Percentiles rank a stretch among this genome's conserved stretches.
Conservation (phyloP, 2,888 invertebrate genomes). For the Agrypnus murinus region DNA sequence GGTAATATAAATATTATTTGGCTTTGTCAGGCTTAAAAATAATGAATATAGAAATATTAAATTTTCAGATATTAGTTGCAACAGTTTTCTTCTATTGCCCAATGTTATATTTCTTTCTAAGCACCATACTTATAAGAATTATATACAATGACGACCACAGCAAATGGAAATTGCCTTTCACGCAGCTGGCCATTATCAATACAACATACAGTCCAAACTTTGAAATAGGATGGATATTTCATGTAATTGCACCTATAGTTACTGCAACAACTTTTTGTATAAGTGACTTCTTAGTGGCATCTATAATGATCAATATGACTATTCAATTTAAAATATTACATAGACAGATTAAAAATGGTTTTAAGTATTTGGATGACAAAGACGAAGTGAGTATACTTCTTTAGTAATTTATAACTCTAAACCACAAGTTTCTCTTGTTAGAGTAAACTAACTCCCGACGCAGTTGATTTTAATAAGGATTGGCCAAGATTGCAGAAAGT, state of each 20-base stretch:
- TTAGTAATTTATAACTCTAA: too few relatives aligned
- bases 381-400: too few relatives aligned
- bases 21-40: too few relatives aligned
- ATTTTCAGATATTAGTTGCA: too few relatives aligned
- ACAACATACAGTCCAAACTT: constrained; percentile 38
- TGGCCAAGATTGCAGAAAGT: neutral
- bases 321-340: constrained; percentile 29
- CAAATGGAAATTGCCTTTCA: constrained; percentile 34
- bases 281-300: constrained; percentile 16
- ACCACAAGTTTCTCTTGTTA: too few relatives aligned
- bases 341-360: neutral
- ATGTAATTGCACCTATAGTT: neutral
- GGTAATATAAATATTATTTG: too few relatives aligned
- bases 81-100: too few relatives aligned
- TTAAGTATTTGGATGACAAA: too few relatives aligned
- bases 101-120: neutral
- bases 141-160: neutral
- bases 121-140: constrained; percentile 11
- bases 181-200: constrained; percentile 32
- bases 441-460: neutral
- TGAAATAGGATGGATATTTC: constrained; percentile 40
- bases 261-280: constrained; percentile 14
- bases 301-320: constrained; percentile 22
- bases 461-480: neutral
- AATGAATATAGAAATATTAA: too few relatives aligned